Conservation (phyloP, 2,888 invertebrate species). For the Ceriagrion tenellum region DNA sequence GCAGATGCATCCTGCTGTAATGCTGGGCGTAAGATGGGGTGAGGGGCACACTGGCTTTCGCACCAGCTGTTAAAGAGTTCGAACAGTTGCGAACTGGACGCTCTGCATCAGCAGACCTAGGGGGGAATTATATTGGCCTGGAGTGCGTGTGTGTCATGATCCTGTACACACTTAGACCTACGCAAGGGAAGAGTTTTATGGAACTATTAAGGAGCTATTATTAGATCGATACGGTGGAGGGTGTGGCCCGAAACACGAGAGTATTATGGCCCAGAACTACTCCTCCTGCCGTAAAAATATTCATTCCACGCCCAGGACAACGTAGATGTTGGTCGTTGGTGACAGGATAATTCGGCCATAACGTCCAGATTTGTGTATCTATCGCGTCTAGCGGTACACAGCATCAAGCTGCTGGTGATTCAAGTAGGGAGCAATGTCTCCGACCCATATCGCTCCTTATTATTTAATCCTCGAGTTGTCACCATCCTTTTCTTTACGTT, state of each 20-base stretch:
- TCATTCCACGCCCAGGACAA: not conserved
- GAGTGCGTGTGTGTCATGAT: not conserved
- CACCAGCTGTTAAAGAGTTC: not conserved
- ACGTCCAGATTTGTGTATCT: not conserved
- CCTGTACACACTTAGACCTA: not conserved
- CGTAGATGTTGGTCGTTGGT: not conserved
- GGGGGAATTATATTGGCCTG: not conserved
- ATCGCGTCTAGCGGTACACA: no score
- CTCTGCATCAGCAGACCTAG: not conserved
- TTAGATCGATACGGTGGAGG: not conserved
- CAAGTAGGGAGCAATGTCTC: no score
- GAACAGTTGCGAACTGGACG: not conserved
- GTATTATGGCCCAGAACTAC: not conserved
- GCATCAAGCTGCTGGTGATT: no score
- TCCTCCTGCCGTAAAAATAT: not conserved
- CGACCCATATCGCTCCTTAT: no score
- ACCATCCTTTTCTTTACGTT: no score
- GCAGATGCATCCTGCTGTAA: not conserved
- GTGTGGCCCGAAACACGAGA: not conserved
- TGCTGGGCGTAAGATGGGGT: not conserved
- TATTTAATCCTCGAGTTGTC: no score
- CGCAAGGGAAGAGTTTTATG: not conserved
- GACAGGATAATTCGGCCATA: not conserved
- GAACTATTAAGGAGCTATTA: not conserved
- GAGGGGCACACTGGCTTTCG: not conserved